Base-by-base conservation (phyloP, 2,113 vertebrate genomes). In the Vulpes ferrilata region DNA sequence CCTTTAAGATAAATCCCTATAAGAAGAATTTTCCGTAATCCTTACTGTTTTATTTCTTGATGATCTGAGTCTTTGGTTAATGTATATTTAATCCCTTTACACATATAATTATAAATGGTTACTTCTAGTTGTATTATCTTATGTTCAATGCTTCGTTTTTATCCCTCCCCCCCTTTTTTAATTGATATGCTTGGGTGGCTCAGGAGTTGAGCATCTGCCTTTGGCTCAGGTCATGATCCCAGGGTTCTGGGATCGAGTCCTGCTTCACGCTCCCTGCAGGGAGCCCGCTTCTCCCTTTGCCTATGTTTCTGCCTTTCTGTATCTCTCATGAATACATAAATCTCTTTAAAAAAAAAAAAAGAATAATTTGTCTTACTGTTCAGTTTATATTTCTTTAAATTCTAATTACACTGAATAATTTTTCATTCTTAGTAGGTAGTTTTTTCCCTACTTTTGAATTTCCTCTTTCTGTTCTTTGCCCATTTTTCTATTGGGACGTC, bases 81-180 rank as follows among this genome's bases (percentile, higher is more conserved):
- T 62, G 20, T 11, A 11, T 76, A 88, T 88, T 94, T 92, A 82
- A 76, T 79, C 25, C 30, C 48, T 73, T 94, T 78, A 73, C 9
- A 73, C 11, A 83, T 53, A 53, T 87, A 62, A 6, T 89, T 65
- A 65, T 74, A 95, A 76, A 88, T 53, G 48, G 23, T 64, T 95
- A 57, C 16, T 48, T 89, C 79, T 27, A 85, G 32, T 84, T 78
- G 80, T 22, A 38, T 57, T 43, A 88, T 64, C 73, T 92, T 86
- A 88, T 83, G 71, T 88, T 96, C 57, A 71, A 69, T 78, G 51
- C 16, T 96, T 88, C 53, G 12, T 27, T 95, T 95, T 22, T 62
- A 67, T 62, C 81, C 87, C n/a, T 32, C 48, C 92, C 87, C 25
- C 57, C 35, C 59, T 69, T 84, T 67, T 15, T 22, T 27, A 87